These are phyloP conservation scores for Parazoanthus atlanticus DNA, from an alignment of 92 coral and sea anemone genomes.

Conservation along the genomic window DNA sequence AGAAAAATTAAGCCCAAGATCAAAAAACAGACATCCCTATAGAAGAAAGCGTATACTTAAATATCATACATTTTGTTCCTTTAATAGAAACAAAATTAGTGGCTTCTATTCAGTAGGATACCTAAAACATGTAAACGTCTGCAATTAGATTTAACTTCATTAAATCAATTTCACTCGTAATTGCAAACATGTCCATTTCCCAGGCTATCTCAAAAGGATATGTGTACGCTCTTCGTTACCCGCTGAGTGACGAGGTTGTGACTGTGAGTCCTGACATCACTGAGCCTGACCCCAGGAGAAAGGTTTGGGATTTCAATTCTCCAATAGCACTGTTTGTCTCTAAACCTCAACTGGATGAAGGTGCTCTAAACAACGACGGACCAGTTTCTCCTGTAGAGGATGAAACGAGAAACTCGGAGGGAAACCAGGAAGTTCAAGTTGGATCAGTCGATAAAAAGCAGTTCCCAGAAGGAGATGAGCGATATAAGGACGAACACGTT, in stretches of 20 bases:
- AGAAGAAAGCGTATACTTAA: too few species aligned
- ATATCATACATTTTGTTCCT: too few species aligned
- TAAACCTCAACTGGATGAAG: background rate
- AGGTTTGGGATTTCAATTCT: constrained; percentile 4
- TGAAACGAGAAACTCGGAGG: background rate
- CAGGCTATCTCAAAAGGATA: constrained; percentile 5
- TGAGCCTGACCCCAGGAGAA: constrained; percentile 1
- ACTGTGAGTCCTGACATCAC: constrained; percentile 1
- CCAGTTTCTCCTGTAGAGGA: background rate
- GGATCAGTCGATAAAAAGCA: background rate
- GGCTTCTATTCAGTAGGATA: too few species aligned
- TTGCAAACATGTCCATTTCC: background rate
- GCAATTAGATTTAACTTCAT: background rate
- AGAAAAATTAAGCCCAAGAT: too few species aligned
- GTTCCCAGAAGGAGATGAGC: background rate
- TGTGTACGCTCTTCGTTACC: constrained; percentile 24
- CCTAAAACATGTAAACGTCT: background rate
- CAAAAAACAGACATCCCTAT: too few species aligned
- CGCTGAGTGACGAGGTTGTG: background rate
- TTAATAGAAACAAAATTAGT: too few species aligned
- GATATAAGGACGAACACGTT: background rate
- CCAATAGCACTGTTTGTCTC: constrained; percentile 13
- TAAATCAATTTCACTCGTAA: background rate
- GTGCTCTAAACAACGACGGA: background rate
- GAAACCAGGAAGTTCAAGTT: background rate